Percentiles rank a stretch among this genome's conserved stretches.
phyloP scores from a whole-genome alignment of 2,797 vertebrate genomes.

The Brachyrhaphis roseni region DNA sequence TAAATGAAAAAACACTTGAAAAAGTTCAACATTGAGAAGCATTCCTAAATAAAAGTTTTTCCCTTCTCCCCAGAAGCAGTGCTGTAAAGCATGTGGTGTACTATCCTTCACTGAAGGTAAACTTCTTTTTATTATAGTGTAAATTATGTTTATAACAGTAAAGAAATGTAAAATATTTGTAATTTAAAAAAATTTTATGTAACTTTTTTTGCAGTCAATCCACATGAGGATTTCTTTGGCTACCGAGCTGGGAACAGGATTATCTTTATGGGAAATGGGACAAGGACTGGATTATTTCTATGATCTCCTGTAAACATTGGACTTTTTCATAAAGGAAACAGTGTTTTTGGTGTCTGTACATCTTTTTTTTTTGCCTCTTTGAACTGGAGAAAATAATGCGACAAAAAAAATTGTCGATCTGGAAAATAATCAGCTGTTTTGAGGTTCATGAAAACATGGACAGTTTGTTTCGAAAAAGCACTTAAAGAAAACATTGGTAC shows the following conservation, averaged over 20 bases:
- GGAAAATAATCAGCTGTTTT: constrained; percentile 42
- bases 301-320: constrained; percentile 86
- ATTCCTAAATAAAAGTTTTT: constrained; percentile 15
- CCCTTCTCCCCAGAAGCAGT: constrained; percentile 81
- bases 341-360: constrained; percentile 2
- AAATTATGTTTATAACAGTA: background rate
- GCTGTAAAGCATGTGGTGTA: constrained; percentile 89
- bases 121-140: background rate
- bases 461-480: constrained; percentile 16
- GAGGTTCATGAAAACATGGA: constrained; percentile 18
- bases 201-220: constrained; percentile 84
- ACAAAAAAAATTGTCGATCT: constrained; percentile 5
- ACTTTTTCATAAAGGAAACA: constrained; percentile 34
- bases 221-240: constrained; percentile 90
- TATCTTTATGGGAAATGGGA: constrained; percentile 97
- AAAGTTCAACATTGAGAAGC: background rate
- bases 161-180: background rate
- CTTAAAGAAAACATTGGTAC: constrained; percentile 25
- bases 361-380: background rate
- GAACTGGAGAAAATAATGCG: constrained; percentile 28
- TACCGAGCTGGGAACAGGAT: constrained; percentile 90
- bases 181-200: too few relatives aligned
- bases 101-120: constrained; percentile 94
- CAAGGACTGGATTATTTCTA: constrained; percentile 99
- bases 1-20: background rate